Percentiles rank a stretch among this genome's conserved stretches.
Evolutionary conservation across 2,113 vertebrate genomes (phyloP).

Genomic region (Grus americana): DNA sequence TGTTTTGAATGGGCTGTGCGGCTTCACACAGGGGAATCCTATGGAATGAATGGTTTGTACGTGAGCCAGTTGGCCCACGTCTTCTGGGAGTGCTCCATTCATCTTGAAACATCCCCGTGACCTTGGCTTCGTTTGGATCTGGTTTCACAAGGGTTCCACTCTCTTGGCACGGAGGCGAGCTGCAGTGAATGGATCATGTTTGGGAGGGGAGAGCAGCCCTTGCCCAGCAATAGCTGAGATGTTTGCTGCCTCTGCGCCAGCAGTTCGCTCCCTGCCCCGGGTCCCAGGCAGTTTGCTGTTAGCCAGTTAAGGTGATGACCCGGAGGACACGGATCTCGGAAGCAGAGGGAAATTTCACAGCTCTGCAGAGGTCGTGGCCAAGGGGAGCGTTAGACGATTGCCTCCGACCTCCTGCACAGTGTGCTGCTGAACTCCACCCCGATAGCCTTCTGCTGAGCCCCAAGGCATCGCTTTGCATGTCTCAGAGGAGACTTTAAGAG

Average conservation of each 20-base stretch:
- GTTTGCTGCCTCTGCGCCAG: background rate
- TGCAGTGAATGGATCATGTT: slow-evolving; percentile 10
- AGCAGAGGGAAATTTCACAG: background rate
- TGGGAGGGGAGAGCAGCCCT: slow-evolving; percentile 37
- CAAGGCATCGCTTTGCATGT: background rate
- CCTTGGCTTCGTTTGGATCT: slow-evolving; percentile 58
- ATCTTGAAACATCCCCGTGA: slow-evolving; percentile 59
- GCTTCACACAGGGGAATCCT: slow-evolving; percentile 60
- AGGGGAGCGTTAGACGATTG: accelerated
- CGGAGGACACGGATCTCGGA: accelerated
- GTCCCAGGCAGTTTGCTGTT: background rate
- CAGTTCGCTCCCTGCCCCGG: background rate
- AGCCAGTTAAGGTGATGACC: background rate
- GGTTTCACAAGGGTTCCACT: slow-evolving; percentile 61
- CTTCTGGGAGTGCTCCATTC: slow-evolving; percentile 66
- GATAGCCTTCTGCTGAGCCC: background rate
- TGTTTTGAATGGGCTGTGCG: slow-evolving; percentile 44
- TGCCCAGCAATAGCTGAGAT: slow-evolving; percentile 27
- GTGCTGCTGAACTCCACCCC: background rate
- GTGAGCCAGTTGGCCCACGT: slow-evolving; percentile 56
- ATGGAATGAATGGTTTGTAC: slow-evolving; percentile 65
- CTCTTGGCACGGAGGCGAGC: slow-evolving; percentile 6
- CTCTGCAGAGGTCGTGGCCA: background rate
- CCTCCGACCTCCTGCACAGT: background rate
- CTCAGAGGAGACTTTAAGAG: background rate